Evolutionary conservation across 2,797 vertebrate genomes (phyloP), one percentile per base, ranked within the genome.

Genomic region (Podarcis siculus): DNA sequence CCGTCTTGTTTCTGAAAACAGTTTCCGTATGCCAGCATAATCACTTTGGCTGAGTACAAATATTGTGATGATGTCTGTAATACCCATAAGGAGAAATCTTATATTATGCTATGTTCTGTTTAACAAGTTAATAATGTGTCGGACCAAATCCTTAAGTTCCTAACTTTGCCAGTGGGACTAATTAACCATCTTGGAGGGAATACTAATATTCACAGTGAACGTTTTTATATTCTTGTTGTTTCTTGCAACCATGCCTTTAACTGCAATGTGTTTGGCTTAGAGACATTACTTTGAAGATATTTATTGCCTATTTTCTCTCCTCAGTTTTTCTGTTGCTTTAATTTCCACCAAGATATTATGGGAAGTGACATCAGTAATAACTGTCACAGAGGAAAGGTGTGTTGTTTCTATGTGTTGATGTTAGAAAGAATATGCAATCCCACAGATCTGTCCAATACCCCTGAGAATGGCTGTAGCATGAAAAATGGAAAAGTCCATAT

Each of bases 101-200:
- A 91, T 94, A 93, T 94, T 93, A 80, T 79, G 91, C 93, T 94
- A 92, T 93, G 94, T 93, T 94, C 92, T 93, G 88, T 93, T 96
- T 94, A 96, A 95, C 94, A 94, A 95, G 94, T 94, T 95, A 94
- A 94, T 95, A 95, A 95, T 0, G 58, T 95, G 93, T 93, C 94
- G 93, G 69, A 91, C 92, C 93, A 95, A 95, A 95, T 95, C 94
- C 92, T 95, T 94, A 94, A 94, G 93, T 95, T 95, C 90, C 95
- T 95, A 95, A 96, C 5, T 13, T 93, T 91, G 90, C 95, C 92
- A 0, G 89, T 93, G 95, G 94, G 94, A 96, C 94, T 94, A 95
- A 96, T 96, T 96, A 96, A 94, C 91, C 90, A 91, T 95, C 3
- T 1, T 90, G 93, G 95, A 91, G 93, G 93, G 93, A 95, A 95